A percentile compares a stretch with the other conserved stretches of the same genome.
Conservation (phyloP, 1,140 invertebrate genomes). For the Belonocnema kinseyi region DNA sequence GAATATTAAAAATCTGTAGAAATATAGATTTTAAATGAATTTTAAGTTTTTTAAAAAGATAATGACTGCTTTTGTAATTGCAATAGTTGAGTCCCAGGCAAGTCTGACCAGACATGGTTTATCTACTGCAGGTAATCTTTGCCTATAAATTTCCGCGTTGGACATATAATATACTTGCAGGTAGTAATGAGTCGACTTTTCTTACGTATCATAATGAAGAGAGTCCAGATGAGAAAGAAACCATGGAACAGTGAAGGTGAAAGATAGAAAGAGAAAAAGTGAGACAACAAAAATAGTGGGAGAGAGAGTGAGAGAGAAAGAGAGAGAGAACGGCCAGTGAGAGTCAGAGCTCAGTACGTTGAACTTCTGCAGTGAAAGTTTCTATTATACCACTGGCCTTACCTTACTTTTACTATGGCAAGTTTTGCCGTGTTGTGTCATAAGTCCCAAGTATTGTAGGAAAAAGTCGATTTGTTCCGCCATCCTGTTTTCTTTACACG, state of each 20-base stretch:
- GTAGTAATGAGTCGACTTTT: background rate
- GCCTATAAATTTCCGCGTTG: background rate
- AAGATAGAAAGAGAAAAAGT: constrained; percentile 1
- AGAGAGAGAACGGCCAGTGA: constrained; percentile 66
- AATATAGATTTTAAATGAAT: too few species aligned
- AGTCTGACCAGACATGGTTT: background rate
- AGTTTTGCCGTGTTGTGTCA: constrained; percentile 72
- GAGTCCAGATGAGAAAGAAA: background rate
- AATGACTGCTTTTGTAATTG: too few species aligned
- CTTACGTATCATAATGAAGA: background rate
- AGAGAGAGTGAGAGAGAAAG: constrained; percentile 42
- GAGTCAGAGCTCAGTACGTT: constrained; percentile 70
- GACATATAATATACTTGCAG: background rate
- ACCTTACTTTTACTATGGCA: constrained; percentile 75
- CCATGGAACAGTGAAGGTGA: constrained; percentile 18
- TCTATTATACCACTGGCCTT: constrained; percentile 76
- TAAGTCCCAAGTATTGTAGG: constrained; percentile 54
- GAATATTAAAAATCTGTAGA: too few species aligned
- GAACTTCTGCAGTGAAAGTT: constrained; percentile 76
- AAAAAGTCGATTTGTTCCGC: constrained; percentile 46
- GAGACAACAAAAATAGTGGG: constrained; percentile 21
- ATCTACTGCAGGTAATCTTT: background rate
- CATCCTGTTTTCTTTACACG: constrained; percentile 2
- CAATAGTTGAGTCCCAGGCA: too few species aligned
- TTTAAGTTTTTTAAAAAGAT: too few species aligned